These are phyloP conservation scores for Drosophila falleni DNA, from an alignment of 2,888 invertebrate genomes.

Conservation along the genomic window DNA sequence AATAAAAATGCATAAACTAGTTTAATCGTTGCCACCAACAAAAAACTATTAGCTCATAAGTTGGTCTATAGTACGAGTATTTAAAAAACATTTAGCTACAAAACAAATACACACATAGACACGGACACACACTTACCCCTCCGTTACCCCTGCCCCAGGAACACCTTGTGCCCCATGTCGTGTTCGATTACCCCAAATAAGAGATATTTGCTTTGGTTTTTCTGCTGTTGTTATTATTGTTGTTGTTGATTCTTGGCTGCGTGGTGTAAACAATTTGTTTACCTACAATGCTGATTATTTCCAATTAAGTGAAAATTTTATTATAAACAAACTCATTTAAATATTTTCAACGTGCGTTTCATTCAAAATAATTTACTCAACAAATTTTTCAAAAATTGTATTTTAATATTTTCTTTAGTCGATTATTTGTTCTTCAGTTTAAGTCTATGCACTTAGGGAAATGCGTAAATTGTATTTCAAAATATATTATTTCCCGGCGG, in stretches of 20 bases:
- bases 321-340: conserved; percentile 80
- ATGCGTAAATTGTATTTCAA: conserved; percentile 63
- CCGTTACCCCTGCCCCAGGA: background rate
- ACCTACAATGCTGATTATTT: conserved; percentile 74
- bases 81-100: conserved; percentile 65
- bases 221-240: conserved; percentile 15
- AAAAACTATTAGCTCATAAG: conserved; percentile 25
- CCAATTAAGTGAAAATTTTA: conserved; percentile 82
- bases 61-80: conserved; percentile 36
- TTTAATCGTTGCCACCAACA: conserved; percentile 31
- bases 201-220: conserved; percentile 40
- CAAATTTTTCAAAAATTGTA: conserved; percentile 40
- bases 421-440: conserved; percentile 38
- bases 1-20: conserved; percentile 72
- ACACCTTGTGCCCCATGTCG: conserved; percentile 70
- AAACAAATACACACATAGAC: conserved; percentile 19
- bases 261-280: conserved; percentile 64
- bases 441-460: conserved; percentile 48
- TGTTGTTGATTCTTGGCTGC: conserved; percentile 35
- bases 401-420: conserved; percentile 65
- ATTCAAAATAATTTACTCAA: conserved; percentile 74
- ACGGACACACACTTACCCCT: conserved; percentile 16
- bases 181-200: conserved; percentile 80
- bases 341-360: conserved; percentile 72
- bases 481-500: conserved; percentile 64